Base-by-base conservation (phyloP, 2,888 invertebrate genomes). In the Falcaria lacertinaria region DNA sequence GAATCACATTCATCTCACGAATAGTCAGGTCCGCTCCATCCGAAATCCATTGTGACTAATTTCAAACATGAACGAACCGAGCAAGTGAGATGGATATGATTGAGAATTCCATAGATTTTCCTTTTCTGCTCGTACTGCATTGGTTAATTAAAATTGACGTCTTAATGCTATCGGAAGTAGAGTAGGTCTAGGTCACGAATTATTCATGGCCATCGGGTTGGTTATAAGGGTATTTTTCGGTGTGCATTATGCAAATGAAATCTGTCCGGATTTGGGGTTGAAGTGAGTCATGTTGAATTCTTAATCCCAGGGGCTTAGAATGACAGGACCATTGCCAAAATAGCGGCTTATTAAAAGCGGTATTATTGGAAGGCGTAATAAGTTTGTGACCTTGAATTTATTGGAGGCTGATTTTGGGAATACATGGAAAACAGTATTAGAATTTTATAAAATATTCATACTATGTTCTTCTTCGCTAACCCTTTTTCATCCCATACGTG, bases 101-200 rank as follows among this genome's bases (percentile, higher is more conserved):
- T 42, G 35, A 49, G 42, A 47, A 37, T 52, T 41, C 28, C 48
- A 60, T 64, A 54, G 65, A 68, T 69, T 63, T 63, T 55, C 50
- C 41, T 28, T 43, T 45, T 50, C 42, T 45, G 42, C 38, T 45
- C 46, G 47, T 53, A 47, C 51, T 66, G 66, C 67, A 70, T 51
- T 41, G 50, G 44, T 43, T 57, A 64, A 67, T 70, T 60, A 60
- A 69, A 68, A 65, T 55, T 62, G 66, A 65, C 63, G 47, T 60
- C 64, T 60, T 54, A 57, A 55, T 49, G 39, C 43, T 35, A 13
- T 22, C 37, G 37, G 25, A 22, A 37, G 48, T 34, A 38, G 39
- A 43, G n/a, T 41, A 38, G 44, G 44, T 34, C 33, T 14, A 44
- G 33, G 47, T 19, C 22, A 19, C 28, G 38, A 45, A 41, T 48